phyloP scores from a whole-genome alignment of 2,113 vertebrate genomes.

The Panurus biarmicus region DNA sequence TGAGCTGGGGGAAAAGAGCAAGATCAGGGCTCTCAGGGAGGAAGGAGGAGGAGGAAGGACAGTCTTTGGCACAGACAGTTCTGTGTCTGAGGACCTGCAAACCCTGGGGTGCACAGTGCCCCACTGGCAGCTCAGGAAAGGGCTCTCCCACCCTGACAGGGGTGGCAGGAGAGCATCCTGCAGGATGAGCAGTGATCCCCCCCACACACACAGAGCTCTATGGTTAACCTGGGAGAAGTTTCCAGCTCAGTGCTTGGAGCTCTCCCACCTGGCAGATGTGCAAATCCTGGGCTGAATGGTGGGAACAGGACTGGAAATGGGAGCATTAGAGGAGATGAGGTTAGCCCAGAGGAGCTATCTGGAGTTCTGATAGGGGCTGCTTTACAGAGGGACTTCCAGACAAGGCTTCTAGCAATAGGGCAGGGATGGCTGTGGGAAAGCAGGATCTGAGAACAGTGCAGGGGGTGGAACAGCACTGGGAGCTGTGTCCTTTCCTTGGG shows the following conservation, averaged over 20 bases:
- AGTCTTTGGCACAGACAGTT: rapidly evolving
- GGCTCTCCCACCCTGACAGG: rapidly evolving
- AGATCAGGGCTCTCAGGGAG: not conserved
- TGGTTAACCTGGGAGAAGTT: not conserved
- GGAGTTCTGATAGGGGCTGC: not conserved
- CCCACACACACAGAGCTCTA: rapidly evolving
- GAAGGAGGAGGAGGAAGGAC: not conserved
- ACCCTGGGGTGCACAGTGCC: rapidly evolving
- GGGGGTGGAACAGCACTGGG: not conserved
- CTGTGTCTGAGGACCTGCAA: not conserved
- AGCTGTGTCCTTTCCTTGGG: not conserved
- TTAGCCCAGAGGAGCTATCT: not conserved
- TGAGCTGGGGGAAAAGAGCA: not conserved
- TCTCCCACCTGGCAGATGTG: not conserved
- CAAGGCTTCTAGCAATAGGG: not conserved
- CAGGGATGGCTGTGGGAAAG: not conserved
- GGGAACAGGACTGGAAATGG: not conserved
- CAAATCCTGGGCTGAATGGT: not conserved
- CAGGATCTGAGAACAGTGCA: not conserved
- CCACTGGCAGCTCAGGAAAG: not conserved
- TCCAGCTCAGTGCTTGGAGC: not conserved
- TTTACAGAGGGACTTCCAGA: not conserved
- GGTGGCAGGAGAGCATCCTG: not conserved
- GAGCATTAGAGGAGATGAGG: not conserved
- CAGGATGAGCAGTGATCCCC: not conserved